Base-by-base conservation (phyloP, 2,113 vertebrate species). In the Macquaria australasica region DNA sequence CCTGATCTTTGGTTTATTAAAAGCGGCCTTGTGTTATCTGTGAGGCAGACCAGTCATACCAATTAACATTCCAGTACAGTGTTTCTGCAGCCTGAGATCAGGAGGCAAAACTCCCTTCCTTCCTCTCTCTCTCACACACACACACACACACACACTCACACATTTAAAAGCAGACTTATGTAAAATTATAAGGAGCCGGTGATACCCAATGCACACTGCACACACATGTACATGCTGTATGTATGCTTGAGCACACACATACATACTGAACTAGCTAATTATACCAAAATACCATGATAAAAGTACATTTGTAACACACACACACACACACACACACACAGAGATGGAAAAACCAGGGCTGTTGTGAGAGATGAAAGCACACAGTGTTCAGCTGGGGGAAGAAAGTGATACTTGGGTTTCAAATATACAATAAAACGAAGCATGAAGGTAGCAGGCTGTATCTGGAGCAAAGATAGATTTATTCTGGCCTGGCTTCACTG, bases 21-120 rank as follows among this genome's bases (percentile, higher is more conserved):
- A 90, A 84, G 81, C 12, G 48, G 84, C 82, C 85, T 74, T 73
- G 86, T 82, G 82, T 92, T 94, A 95, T 95, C 93, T 87, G 81
- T 66, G 78, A 91, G 83, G 55, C 77, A 41, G 85, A 84, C 82
- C 91, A 87, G 85, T 89, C 91, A 86, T 68, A 77, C 80, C 87
- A 93, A 95, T 95, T 95, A 95, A 93, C 91, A 94, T 93, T 95
- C 94, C 89, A 81, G 67, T 60, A 53, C 75, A 74, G 90, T 81
- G 86, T 77, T 84, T 68, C 82, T 72, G 62, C 82, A 84, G 85
- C 83, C 71, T 88, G 50, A 84, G 81, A 93, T 63, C 59, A 76
- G 62, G 31, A 88, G 68, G 56, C 48, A 63, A 37, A 74, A 72
- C 89, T 81, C 55, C 67, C 23, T 74, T 73, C 77, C 77, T 79